Evolutionary conservation across 1,140 invertebrate genomes (phyloP).

Genomic region (Cyphomyrmex costatus): DNA sequence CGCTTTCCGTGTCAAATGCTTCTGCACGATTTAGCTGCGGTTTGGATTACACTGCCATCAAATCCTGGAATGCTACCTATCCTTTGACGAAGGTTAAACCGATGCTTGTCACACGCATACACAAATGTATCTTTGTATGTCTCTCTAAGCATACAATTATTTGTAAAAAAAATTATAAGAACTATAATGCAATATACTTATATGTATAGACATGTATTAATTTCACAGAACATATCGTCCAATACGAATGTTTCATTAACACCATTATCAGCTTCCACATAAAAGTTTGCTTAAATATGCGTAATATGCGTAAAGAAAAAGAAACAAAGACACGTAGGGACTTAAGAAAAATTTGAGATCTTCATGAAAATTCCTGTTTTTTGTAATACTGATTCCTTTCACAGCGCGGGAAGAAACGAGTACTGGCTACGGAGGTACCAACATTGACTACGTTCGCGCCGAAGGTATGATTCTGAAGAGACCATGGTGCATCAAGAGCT

Average conservation of each 20-base stretch:
- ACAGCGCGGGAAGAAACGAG: conserved; percentile 59
- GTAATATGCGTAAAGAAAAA: not conserved
- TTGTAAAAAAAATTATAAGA: not conserved
- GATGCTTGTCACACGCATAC: conserved; percentile 7
- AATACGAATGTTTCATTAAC: not conserved
- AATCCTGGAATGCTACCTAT: conserved; percentile 23
- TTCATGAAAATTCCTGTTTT: conserved; percentile 40
- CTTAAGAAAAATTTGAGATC: conserved; percentile 54
- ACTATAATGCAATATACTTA: conserved; percentile 3
- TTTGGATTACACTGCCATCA: not conserved
- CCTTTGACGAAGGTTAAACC: conserved; percentile 19
- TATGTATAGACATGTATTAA: not conserved
- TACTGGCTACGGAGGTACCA: conserved; percentile 51
- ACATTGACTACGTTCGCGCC: conserved; percentile 56
- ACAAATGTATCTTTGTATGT: not conserved
- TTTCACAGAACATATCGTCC: not conserved
- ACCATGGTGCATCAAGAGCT: conserved; percentile 40
- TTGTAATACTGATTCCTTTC: conserved; percentile 55
- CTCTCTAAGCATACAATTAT: not conserved
- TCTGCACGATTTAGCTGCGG: conserved; percentile 33
- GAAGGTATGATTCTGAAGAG: conserved; percentile 51
- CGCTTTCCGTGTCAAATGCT: conserved; percentile 34
- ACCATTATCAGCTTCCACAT: not conserved
- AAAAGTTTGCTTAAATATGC: not conserved
- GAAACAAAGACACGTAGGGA: conserved; percentile 36